Evolutionary conservation across 2,797 vertebrate genomes (phyloP).

Genomic region (Brotula barbata): DNA sequence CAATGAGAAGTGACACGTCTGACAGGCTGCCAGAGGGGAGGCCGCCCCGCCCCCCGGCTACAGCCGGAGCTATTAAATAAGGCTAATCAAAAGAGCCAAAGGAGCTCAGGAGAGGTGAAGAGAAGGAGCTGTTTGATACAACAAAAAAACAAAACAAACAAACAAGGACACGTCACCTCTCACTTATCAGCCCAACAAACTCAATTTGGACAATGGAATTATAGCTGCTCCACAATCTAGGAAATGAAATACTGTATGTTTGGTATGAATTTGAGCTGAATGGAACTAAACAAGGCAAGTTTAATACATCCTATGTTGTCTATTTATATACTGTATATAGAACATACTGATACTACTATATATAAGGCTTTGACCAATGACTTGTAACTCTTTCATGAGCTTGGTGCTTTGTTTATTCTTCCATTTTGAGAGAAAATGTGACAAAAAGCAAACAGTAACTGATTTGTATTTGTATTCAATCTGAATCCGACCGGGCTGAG

Average conservation of each 20-base stretch:
- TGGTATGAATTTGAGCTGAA: neutral
- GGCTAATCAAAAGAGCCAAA: constrained; percentile 59
- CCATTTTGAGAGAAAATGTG: too few relatives aligned
- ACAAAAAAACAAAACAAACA: too few relatives aligned
- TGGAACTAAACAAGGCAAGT: neutral
- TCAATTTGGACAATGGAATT: neutral
- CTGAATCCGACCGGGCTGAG: too few relatives aligned
- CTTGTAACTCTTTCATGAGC: too few relatives aligned
- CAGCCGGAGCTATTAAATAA: constrained; percentile 61
- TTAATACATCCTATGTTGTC: neutral
- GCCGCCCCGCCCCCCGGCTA: constrained; percentile 20
- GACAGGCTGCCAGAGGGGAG: constrained; percentile 51
- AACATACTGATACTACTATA: too few relatives aligned
- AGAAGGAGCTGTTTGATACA: constrained; percentile 25
- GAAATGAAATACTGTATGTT: neutral
- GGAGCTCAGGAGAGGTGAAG: constrained; percentile 29
- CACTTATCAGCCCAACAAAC: neutral
- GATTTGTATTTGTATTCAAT: too few relatives aligned
- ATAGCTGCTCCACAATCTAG: neutral
- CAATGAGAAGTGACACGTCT: constrained; percentile 46
- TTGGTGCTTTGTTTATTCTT: too few relatives aligned
- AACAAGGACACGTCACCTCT: constrained; percentile 2
- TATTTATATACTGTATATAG: too few relatives aligned
- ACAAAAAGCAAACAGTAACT: too few relatives aligned
- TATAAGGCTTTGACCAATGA: too few relatives aligned